Evolutionary conservation across 2,113 vertebrate genomes (phyloP).

Genomic region (Brevimyrus niger): DNA sequence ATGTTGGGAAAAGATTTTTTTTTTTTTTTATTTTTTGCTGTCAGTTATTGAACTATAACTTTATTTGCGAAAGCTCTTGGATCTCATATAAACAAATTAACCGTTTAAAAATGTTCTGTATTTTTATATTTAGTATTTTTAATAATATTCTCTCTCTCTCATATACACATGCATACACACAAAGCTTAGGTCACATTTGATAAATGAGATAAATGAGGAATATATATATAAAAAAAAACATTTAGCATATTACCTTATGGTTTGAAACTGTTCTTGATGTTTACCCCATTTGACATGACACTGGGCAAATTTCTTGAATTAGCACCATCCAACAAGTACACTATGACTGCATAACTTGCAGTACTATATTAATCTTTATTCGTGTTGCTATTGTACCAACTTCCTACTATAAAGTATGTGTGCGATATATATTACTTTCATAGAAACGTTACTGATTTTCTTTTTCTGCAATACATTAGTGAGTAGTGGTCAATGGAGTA

Average conservation of each 20-base stretch:
- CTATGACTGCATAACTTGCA: conserved; percentile 35
- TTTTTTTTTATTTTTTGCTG: conserved; percentile 44
- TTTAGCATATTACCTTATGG: conserved; percentile 41
- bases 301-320: conserved; percentile 36
- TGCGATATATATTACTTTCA: neutral
- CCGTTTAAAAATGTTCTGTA: conserved; percentile 69
- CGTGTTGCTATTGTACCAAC: neutral
- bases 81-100: conserved; percentile 57
- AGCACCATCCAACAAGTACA: conserved; percentile 28
- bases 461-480: conserved; percentile 13
- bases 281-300: conserved; percentile 42
- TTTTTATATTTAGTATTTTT: conserved; percentile 76
- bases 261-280: conserved; percentile 45
- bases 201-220: neutral
- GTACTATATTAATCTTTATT: conserved; percentile 27
- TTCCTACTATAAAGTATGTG: neutral
- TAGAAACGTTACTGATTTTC: neutral
- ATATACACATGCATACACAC: conserved; percentile 60
- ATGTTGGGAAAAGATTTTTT: conserved; percentile 34
- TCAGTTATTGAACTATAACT: conserved; percentile 41
- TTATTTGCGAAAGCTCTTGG: conserved; percentile 53
- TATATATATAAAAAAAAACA: conserved; percentile 33
- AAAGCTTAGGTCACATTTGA: conserved; percentile 37
- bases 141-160: conserved; percentile 68
- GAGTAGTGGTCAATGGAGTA: conserved; percentile 8